A percentile compares a stretch with the other conserved stretches of the same genome.
Conservation (phyloP, 2,888 invertebrate genomes). For the Agriopis marginaria region DNA sequence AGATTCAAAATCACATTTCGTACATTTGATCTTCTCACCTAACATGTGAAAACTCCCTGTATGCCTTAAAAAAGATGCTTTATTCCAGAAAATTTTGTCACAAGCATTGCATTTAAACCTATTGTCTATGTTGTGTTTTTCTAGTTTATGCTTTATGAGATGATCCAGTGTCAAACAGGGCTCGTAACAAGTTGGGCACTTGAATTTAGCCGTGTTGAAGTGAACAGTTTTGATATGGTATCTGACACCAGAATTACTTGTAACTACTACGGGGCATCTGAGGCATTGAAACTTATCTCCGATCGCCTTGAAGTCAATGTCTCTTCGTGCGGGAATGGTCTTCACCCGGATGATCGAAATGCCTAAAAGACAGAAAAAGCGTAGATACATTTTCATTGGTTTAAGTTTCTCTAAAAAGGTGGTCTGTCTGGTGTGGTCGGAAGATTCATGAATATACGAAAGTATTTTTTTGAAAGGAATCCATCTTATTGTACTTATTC, state of each 20-base stretch:
- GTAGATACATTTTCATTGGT: background rate
- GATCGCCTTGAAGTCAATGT: background rate
- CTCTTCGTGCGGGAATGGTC: background rate
- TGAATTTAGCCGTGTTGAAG: background rate
- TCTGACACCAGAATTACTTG: background rate
- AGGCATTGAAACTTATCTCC: slow-evolving; percentile 1
- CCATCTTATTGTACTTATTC: too few relatives aligned
- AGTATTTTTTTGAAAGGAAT: too few relatives aligned
- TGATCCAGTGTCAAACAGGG: background rate
- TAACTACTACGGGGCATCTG: background rate
- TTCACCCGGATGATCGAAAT: too few relatives aligned
- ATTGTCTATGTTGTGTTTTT: slow-evolving; percentile 17
- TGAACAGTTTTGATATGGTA: background rate
- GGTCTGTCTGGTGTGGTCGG: background rate
- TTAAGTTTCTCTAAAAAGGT: background rate
- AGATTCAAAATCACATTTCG: slow-evolving; percentile 7
- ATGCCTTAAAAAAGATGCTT: background rate
- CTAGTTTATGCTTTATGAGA: slow-evolving; percentile 12
- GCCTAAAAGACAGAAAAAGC: too few relatives aligned
- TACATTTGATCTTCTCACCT: slow-evolving; percentile 14
- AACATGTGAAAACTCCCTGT: slow-evolving; percentile 14
- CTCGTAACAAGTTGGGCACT: slow-evolving; percentile 3
- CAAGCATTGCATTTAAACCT: slow-evolving; percentile 27
- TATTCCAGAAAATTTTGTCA: background rate
- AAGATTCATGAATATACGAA: too few relatives aligned